Percentiles rank a stretch among this genome's conserved stretches.
Conservation (phyloP, 2,888 invertebrate species). For the Allolobophora icterica region DNA sequence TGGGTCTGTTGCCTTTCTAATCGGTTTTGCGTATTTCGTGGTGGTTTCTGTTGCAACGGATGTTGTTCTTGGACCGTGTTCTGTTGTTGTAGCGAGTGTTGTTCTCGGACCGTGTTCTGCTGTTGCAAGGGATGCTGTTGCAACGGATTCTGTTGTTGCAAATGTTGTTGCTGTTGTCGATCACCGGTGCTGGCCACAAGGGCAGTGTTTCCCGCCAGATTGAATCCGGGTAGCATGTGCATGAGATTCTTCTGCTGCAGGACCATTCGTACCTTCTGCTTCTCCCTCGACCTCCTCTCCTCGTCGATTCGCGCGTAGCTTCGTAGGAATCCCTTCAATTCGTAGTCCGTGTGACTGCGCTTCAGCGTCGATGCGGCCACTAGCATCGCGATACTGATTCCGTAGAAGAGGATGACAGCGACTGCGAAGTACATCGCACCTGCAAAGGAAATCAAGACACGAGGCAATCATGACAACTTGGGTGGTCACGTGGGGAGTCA, state of each 20-base stretch:
- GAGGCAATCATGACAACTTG: no score
- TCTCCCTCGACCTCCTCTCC: conserved; percentile 41
- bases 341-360: conserved; percentile 44
- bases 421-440: conserved; percentile 50
- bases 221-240: conserved; percentile 37
- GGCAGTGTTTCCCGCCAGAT: neutral
- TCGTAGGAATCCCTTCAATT: conserved; percentile 47
- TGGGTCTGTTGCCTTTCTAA: conserved; percentile 11
- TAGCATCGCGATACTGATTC: conserved; percentile 47
- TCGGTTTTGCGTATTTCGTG: neutral
- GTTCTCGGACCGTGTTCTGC: neutral
- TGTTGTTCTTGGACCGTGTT: no score
- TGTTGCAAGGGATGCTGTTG: neutral
- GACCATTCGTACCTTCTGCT: conserved; percentile 39
- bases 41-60: neutral
- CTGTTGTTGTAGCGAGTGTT: neutral
- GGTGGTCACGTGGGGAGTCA: no score
- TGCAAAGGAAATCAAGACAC: neutral
- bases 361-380: conserved; percentile 45
- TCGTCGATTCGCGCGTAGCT: conserved; percentile 45
- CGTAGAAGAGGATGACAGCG: conserved; percentile 48
- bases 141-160: neutral
- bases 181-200: neutral
- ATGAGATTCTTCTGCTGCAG: conserved; percentile 43
- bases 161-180: conserved; percentile 25